Percentiles rank a stretch among this genome's conserved stretches.
Evolutionary conservation across 2,888 invertebrate genomes (phyloP).

Genomic region (Pseudococcus longispinus): DNA sequence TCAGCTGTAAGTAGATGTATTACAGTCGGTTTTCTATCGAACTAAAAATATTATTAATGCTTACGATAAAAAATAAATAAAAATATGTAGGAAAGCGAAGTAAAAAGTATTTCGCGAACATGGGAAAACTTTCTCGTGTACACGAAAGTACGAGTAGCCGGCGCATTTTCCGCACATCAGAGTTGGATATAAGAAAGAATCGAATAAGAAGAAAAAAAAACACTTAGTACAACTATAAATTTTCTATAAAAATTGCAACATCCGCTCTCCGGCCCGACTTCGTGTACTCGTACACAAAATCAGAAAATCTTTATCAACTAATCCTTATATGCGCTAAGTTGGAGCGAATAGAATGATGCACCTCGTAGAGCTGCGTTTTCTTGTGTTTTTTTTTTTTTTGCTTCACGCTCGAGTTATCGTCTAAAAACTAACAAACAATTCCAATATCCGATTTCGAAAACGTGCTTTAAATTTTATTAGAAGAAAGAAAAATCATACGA

Average conservation of each 20-base stretch:
- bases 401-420: constrained; percentile 42
- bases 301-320: constrained; percentile 28
- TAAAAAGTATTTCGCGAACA: background rate
- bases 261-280: background rate
- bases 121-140: background rate
- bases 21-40: background rate
- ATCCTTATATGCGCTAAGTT: constrained; percentile 16
- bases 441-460: constrained; percentile 49
- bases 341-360: background rate
- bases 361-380: background rate
- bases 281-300: background rate
- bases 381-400: background rate
- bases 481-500: constrained; percentile 4
- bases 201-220: background rate
- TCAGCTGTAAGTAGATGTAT: constrained; percentile 74
- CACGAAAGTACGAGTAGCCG: background rate
- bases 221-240: background rate
- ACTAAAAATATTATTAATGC: background rate
- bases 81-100: background rate
- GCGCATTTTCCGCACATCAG: background rate
- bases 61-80: background rate
- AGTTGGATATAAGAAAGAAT: background rate
- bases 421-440: constrained; percentile 42
- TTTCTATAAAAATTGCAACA: constrained; percentile 17
- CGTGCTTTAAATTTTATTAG: constrained; percentile 40